Base-by-base conservation (phyloP, 1,140 invertebrate genomes). In the Dinoponera quadriceps region DNA sequence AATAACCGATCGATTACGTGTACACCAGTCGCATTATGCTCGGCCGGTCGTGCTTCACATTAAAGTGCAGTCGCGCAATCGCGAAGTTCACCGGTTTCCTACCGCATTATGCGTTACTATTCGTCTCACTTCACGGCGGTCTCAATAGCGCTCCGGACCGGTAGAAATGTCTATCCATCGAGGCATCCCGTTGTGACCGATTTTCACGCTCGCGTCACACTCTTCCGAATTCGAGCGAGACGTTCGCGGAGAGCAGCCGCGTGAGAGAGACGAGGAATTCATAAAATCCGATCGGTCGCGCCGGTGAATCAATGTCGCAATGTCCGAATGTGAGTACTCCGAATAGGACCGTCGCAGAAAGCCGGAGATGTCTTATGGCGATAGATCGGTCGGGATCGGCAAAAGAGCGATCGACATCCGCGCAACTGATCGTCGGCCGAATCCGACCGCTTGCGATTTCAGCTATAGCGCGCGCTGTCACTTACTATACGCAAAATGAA, bases 401-500 rank as follows among this genome's bases (percentile, higher is more conserved):
- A 38, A 18, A 38, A 1, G 13, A 44, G 7, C 22, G 33, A 44
- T 65, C 2, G 29, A 48, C 44, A 44, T 65, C 16, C 62, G 16
- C 44, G 14, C 48, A 48, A 11, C 3, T 49, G 65, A 66, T 9
- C 14, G 7, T 4, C 33, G 33, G 29, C 3, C 62, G 62, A 65
- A 48, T 11, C n/a, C 22, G 65, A 7, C 25, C 33, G 59, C 22
- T 13, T 25, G 54, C 74, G 29, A 68, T 66, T 75, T 63, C 5
- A 51, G 27, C 27, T 73, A 91, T 90, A 91, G 90, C 92, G 85
- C 49, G 3, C 25, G 92, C 91, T 90, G 91, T 84, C 90, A 85
- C 90, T 85, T 89, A 94, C 93, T 94, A 92, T 94, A 93, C 91
- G 93, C 92, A 93, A 94, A 94, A 94, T 93, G 93, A 94, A 94